These are phyloP conservation scores for Subanguina moxae DNA, from an alignment of 1,140 invertebrate species.

Conservation along the genomic window DNA sequence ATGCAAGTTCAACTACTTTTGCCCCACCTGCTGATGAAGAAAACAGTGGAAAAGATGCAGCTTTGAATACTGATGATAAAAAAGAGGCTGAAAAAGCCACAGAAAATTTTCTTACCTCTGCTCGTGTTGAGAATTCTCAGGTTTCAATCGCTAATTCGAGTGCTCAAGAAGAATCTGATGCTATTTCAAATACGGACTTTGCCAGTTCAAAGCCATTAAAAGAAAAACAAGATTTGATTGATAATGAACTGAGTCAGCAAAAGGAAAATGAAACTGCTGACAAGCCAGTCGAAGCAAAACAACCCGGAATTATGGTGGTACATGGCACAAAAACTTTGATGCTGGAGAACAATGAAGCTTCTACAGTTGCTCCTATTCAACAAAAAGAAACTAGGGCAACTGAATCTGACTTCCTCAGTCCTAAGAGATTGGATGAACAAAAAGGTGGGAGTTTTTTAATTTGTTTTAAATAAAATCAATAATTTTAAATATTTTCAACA, in stretches of 20 bases:
- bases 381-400: no score
- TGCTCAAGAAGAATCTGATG: background rate
- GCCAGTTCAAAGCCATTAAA: no score
- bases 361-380: background rate
- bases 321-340: constrained; percentile 8
- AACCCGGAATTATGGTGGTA: background rate
- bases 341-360: background rate
- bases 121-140: constrained; percentile 1
- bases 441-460: no score
- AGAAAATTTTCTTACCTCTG: constrained; percentile 1
- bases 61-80: background rate
- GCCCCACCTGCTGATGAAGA: background rate
- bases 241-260: no score
- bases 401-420: no score
- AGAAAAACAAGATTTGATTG: no score
- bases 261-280: constrained; percentile 2
- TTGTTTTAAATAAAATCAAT: no score
- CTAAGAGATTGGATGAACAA: no score
- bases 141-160: background rate
- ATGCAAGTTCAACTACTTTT: background rate
- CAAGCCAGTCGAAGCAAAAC: background rate
- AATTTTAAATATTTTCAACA: no score
- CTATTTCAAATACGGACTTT: background rate
- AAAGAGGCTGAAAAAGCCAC: background rate
- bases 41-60: background rate